Evolutionary conservation across 2,797 vertebrate species (phyloP), one percentile per base, ranked within the genome.

Genomic region (Clarias pachynema): DNA sequence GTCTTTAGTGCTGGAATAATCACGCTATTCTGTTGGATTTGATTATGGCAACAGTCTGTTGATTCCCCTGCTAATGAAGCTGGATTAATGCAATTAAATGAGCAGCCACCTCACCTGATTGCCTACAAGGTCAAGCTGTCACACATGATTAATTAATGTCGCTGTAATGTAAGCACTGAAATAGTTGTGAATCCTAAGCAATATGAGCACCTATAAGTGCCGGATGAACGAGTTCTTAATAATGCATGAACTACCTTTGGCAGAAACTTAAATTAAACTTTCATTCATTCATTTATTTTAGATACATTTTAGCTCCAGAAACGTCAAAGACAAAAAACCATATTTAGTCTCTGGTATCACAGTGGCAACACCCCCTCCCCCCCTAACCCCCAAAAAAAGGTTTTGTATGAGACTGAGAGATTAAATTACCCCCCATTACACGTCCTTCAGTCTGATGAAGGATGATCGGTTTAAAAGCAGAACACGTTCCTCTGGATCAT

Each of bases 41-140:
- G 87, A 93, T 92, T 89, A 88, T 68, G 60, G 40, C 57, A 81
- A 88, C 44, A 84, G 81, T 79, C 59, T 72, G 59, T 90, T 83
- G 72, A 85, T 83, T 89, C 44, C 37, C 81, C 83, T 81, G 59
- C 86, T 80, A 83, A 89, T 89, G 79, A 89, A 86, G 75, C 79
- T 85, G 84, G 86, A 80, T 88, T 90, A 86, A 84, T 83, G 81
- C 62, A 65, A 89, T 89, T 85, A 70, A 86, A 88, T 83, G 80
- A 86, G 44, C 62, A 20, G 53, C 62, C 75, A 60, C 73, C 29
- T 22, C 37, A 75, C 79, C 62, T 77, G 81, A 88, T 84, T 86
- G 34, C 60, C 79, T 68, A 44, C 86, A 81, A 85, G 88, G 86
- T 86, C 84, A 85, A 81, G 49, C 26, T 72, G 68, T 75, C 85